Evolutionary conservation across 1,140 invertebrate genomes (phyloP), one percentile per base, ranked within the genome.

Genomic region (Pseudomyrmex cubaensis): DNA sequence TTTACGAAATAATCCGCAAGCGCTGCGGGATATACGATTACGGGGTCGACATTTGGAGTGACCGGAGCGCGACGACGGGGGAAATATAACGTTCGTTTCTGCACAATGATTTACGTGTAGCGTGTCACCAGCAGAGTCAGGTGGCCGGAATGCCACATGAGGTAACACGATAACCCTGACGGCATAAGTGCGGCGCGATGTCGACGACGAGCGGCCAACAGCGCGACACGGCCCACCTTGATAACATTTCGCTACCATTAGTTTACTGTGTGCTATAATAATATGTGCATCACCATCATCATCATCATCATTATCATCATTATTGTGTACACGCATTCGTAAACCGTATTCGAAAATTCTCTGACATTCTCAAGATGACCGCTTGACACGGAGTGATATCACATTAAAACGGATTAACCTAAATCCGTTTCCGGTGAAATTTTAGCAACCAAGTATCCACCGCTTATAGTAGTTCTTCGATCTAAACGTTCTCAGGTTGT

Each of bases 91-190:
- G 50, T 69, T 9, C 61, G 64, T 67, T 76, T 15, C 25, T 10
- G 17, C n/a, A 61, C 48, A 48, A 70, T 69, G 77, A 87, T 87
- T 85, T 85, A 87, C 67, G 83, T 72, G 76, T 48, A 66, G 63
- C 54, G 20, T 74, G 56, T 61, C 70, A 69, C 63, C 76, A 50
- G 50, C 69, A 85, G 50, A 87, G 22, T 20, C 52, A 69, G 75
- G 66, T 84, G 75, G 75, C 44, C 22, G 50, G 48, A 83, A 78
- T 78, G 54, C 76, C 76, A 63, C 50, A 57, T 48, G 66, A 63
- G 56, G 75, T 84, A 70, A 80, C 83, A 50, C 66, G 83, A 84
- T 84, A 84, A 80, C 76, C 57, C 62, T 44, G 44, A 22, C 48
- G 50, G 83, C 76, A 80, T 72, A 84, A 84, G 76, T 72, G 64